A percentile compares a stretch with the other conserved stretches of the same genome.
These are phyloP conservation scores for Boloria euphrosyne DNA, from an alignment of 2,888 invertebrate genomes.

Conservation along the genomic window DNA sequence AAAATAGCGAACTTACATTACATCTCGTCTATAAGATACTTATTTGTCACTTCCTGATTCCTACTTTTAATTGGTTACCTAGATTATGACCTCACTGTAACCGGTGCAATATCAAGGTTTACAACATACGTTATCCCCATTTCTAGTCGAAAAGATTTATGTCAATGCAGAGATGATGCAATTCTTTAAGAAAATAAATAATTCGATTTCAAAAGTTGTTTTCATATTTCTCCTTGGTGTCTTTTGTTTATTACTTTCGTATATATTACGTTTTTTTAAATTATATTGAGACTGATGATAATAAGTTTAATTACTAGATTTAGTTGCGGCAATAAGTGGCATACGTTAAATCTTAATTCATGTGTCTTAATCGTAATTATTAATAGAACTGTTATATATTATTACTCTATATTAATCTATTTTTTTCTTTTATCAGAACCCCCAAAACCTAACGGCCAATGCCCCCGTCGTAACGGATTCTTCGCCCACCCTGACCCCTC, in stretches of 20 bases:
- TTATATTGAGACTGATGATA: neutral
- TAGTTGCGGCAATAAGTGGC: no score
- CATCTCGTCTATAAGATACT: conserved; percentile 34
- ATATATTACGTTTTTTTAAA: conserved; percentile 29
- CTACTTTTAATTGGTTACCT: conserved; percentile 36
- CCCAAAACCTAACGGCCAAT: conserved; percentile 86
- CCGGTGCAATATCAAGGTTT: conserved; percentile 41
- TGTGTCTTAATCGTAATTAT: neutral
- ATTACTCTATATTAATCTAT: neutral
- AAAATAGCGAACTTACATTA: conserved; percentile 45
- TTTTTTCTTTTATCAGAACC: conserved; percentile 82
- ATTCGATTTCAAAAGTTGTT: conserved; percentile 49
- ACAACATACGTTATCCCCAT: conserved; percentile 41
- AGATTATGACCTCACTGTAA: conserved; percentile 31
- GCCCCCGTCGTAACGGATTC: conserved; percentile 94
- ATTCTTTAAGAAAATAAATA: conserved; percentile 42
- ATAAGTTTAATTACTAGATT: no score
- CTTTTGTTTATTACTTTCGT: conserved; percentile 43
- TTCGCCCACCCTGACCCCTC: conserved; percentile 93
- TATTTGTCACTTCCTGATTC: conserved; percentile 39
- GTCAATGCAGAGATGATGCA: conserved; percentile 41
- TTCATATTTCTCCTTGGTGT: conserved; percentile 45
- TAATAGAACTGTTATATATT: neutral
- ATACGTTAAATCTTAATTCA: no score
- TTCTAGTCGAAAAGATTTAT: conserved; percentile 45